These are phyloP conservation scores for Noctilio leporinus DNA, from an alignment of 2,113 vertebrate genomes.

Conservation along the genomic window DNA sequence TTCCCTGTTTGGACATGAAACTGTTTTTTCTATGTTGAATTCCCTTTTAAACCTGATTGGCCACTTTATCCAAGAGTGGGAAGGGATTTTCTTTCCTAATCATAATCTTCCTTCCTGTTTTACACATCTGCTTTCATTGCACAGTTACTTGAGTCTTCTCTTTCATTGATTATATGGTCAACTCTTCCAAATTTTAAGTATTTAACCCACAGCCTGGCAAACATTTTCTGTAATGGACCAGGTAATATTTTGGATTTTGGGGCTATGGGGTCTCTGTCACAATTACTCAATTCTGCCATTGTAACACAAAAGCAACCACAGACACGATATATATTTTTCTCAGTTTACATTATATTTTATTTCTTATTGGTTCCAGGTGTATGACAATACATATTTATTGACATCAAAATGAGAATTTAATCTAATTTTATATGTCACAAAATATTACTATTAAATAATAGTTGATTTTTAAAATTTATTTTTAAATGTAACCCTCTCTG, in stretches of 20 bases:
- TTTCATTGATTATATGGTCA: not conserved
- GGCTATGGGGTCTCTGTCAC: not conserved
- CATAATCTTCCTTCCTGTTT: not conserved
- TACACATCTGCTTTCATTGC: not conserved
- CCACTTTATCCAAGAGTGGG: not conserved
- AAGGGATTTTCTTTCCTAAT: not conserved
- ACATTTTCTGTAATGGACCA: not conserved
- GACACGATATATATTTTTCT: not conserved
- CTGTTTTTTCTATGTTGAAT: not conserved
- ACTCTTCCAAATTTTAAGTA: not conserved
- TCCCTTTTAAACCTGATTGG: not conserved
- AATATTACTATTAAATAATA: not conserved
- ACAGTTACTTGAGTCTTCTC: not conserved
- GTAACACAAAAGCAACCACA: not conserved
- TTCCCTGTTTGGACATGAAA: not conserved
- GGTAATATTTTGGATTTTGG: not conserved
- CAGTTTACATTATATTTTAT: not conserved
- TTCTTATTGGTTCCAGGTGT: not conserved
- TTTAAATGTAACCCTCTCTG: too few relatives aligned
- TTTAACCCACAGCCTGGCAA: not conserved
- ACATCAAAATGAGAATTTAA: not conserved
- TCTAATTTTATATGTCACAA: not conserved
- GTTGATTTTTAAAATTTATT: not conserved
- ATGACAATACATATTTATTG: not conserved
- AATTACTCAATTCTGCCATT: not conserved